phyloP scores from a whole-genome alignment of 2,113 vertebrate species.

The Nothoprocta pentlandii region DNA sequence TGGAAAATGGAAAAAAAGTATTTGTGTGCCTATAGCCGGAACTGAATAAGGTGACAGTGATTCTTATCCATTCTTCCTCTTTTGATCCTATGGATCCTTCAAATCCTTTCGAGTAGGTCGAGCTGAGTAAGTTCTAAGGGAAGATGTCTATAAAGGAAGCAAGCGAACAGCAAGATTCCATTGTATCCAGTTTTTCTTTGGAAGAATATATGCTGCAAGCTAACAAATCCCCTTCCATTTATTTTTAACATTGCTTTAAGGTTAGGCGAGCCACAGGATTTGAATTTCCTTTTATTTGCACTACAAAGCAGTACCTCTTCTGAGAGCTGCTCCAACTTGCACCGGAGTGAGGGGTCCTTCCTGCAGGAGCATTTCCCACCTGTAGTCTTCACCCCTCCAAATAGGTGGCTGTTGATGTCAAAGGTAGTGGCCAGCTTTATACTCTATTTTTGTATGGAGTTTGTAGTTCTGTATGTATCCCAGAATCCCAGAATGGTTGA shows the following conservation, averaged over 20 bases:
- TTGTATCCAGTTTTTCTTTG: background rate
- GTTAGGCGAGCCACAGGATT: background rate
- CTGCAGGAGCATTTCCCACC: background rate
- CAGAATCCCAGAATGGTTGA: no score
- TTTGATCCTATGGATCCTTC: background rate
- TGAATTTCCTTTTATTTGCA: background rate
- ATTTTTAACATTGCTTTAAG: background rate
- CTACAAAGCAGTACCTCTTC: background rate
- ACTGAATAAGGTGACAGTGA: background rate
- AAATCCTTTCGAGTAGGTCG: background rate
- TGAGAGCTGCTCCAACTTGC: background rate
- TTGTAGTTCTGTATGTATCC: no score
- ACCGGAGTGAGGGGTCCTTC: background rate
- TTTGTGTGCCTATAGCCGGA: background rate
- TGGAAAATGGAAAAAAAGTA: background rate
- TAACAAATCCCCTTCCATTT: background rate
- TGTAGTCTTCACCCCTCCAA: background rate
- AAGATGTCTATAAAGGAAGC: background rate
- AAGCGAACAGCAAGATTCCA: background rate
- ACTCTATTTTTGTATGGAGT: no score
- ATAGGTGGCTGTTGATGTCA: background rate
- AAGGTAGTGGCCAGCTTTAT: background rate
- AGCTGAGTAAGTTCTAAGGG: background rate
- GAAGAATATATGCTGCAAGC: background rate
- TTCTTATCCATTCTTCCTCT: background rate